Conservation (phyloP, 2,113 vertebrate genomes). For the Takifugu flavidus region DNA sequence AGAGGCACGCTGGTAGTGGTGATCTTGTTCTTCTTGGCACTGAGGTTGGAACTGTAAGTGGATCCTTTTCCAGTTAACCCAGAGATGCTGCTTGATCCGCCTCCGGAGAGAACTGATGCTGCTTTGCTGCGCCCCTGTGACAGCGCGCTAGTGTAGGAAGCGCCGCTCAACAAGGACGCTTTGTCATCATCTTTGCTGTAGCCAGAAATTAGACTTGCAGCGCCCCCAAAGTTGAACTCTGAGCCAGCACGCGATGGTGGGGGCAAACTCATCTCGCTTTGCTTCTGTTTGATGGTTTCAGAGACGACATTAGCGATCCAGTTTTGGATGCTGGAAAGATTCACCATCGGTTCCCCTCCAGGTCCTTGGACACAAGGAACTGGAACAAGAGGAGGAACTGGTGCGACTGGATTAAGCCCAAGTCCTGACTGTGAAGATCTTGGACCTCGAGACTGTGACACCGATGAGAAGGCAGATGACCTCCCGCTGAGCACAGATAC, state of each 20-base stretch:
- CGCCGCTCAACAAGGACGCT: conserved; percentile 75
- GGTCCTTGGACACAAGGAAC: conserved; percentile 73
- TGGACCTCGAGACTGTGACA: conserved; percentile 70
- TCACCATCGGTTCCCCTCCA: conserved; percentile 83
- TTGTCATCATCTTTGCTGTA: conserved; percentile 77
- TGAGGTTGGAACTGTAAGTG: conserved; percentile 17
- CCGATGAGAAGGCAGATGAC: conserved; percentile 70
- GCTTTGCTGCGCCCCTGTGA: conserved; percentile 43
- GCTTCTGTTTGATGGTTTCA: conserved; percentile 92
- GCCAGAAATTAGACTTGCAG: conserved; percentile 47
- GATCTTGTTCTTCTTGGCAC: conserved; percentile 67
- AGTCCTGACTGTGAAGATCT: conserved; percentile 33
- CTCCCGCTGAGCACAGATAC: conserved; percentile 81
- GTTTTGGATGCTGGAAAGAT: conserved; percentile 89
- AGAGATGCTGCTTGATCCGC: conserved; percentile 36
- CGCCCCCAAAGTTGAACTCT: conserved; percentile 62
- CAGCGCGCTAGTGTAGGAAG: conserved; percentile 61
- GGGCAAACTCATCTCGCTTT: conserved; percentile 80
- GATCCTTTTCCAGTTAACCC: conserved; percentile 40
- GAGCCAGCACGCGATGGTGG: conserved; percentile 68
- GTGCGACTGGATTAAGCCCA: neutral
- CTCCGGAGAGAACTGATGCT: conserved; percentile 74
- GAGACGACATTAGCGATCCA: conserved; percentile 92
- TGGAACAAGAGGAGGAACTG: conserved; percentile 53
- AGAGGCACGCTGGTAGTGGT: conserved; percentile 86